Percentiles rank a stretch among this genome's conserved stretches.
Conservation (phyloP, 1,140 invertebrate species). For the Brachionus sp. region DNA sequence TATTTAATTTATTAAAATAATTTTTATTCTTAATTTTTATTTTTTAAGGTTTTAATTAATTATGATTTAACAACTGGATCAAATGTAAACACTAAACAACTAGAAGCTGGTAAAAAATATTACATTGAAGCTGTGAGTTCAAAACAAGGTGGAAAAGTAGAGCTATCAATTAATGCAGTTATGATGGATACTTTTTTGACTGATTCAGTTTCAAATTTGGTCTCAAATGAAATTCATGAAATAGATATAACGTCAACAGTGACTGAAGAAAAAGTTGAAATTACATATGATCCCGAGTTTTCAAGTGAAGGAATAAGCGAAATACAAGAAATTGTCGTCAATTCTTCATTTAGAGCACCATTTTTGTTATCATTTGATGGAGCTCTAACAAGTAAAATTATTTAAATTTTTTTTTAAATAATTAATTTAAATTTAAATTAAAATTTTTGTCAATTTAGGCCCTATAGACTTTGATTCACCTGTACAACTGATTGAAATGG, state of each 20-base stretch:
- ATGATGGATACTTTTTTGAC: slow-evolving; percentile 38
- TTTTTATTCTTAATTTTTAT: neutral
- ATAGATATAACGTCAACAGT: slow-evolving; percentile 14
- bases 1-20: neutral
- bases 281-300: neutral
- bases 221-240: slow-evolving; percentile 37
- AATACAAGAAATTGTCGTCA: neutral
- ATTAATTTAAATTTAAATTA: neutral
- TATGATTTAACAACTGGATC: neutral
- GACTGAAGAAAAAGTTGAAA: neutral
- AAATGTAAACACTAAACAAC: neutral
- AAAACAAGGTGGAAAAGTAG: neutral
- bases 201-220: slow-evolving; percentile 5
- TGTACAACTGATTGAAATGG: neutral
- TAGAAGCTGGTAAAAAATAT: neutral
- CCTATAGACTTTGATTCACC: slow-evolving; percentile 23
- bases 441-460: neutral
- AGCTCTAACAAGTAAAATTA: neutral
- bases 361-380: slow-evolving; percentile 21
- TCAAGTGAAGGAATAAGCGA: neutral
- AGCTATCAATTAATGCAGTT: neutral
- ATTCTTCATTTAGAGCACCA: neutral
- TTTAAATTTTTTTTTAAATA: too few relatives aligned
- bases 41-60: slow-evolving; percentile 1
- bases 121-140: slow-evolving; percentile 19